These are phyloP conservation scores for Campopleginae sp. DNA, from an alignment of 2,888 invertebrate species.

Conservation along the genomic window DNA sequence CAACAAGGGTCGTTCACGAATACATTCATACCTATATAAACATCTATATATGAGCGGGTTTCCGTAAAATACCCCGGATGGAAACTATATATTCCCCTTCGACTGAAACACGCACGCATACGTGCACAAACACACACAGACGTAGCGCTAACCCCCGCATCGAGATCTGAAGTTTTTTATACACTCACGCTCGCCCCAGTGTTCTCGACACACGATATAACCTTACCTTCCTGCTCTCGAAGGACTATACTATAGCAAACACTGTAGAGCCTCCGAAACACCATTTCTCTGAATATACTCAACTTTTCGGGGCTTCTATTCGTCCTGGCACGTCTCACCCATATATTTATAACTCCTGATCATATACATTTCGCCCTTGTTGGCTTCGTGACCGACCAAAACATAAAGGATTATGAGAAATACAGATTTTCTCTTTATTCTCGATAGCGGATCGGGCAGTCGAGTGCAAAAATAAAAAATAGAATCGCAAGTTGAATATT, in stretches of 20 bases:
- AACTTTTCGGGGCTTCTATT: constrained; percentile 21
- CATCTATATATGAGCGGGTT: background rate
- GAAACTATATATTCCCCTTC: constrained; percentile 25
- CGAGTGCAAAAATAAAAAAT: background rate
- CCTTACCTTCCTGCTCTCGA: constrained; percentile 9
- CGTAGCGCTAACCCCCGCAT: constrained; percentile 21
- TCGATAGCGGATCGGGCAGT: background rate
- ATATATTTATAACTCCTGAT: constrained; percentile 9
- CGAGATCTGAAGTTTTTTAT: constrained; percentile 15
- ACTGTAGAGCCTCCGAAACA: constrained; percentile 25
- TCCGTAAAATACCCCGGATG: constrained; percentile 18
- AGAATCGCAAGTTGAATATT: background rate
- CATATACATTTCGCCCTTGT: background rate
- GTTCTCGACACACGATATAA: background rate
- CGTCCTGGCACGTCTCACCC: constrained; percentile 9
- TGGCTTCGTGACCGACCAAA: background rate
- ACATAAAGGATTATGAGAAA: background rate
- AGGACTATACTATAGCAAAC: constrained; percentile 23
- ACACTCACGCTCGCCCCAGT: constrained; percentile 6
- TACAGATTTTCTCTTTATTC: background rate
- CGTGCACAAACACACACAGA: background rate
- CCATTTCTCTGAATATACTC: constrained; percentile 3
- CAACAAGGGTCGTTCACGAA: constrained; percentile 54
- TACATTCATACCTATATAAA: background rate
- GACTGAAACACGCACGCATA: background rate